Conservation (phyloP, 2,113 vertebrate genomes). For the Mungos mungo region DNA sequence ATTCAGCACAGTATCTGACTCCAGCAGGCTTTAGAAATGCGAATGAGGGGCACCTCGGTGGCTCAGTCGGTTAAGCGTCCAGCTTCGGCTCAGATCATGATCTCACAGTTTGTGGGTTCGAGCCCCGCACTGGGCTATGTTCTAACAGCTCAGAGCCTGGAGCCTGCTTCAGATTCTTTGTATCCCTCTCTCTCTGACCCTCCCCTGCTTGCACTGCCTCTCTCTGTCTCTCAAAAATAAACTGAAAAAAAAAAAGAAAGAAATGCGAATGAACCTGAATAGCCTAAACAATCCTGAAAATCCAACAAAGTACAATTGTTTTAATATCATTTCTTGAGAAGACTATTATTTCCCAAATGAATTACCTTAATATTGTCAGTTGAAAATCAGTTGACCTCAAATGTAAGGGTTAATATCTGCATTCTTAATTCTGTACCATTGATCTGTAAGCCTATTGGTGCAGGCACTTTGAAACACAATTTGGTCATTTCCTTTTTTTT, state of each 20-base stretch:
- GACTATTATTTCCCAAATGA: not conserved
- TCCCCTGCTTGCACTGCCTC: no score
- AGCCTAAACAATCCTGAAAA: not conserved
- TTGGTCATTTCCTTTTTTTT: not conserved
- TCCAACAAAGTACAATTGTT: not conserved
- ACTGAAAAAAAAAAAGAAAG: no score
- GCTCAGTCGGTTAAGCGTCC: no score
- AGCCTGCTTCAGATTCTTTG: no score
- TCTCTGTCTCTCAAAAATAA: no score
- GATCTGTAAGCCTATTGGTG: not conserved
- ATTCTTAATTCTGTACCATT: not conserved
- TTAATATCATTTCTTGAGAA: not conserved
- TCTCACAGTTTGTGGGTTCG: no score
- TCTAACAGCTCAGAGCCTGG: no score
- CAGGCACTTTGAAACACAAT: not conserved
- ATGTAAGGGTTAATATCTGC: not conserved
- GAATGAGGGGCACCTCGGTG: not conserved
- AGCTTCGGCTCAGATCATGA: no score
- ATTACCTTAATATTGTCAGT: not conserved
- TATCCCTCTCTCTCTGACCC: no score
- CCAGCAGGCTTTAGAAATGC: not conserved
- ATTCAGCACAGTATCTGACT: not conserved
- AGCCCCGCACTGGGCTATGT: no score
- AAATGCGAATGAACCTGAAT: not conserved
- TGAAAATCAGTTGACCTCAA: not conserved